A percentile compares a stretch with the other conserved stretches of the same genome.
Evolutionary conservation across 2,888 invertebrate species (phyloP).

Genomic region (Dysmachus trigonus): DNA sequence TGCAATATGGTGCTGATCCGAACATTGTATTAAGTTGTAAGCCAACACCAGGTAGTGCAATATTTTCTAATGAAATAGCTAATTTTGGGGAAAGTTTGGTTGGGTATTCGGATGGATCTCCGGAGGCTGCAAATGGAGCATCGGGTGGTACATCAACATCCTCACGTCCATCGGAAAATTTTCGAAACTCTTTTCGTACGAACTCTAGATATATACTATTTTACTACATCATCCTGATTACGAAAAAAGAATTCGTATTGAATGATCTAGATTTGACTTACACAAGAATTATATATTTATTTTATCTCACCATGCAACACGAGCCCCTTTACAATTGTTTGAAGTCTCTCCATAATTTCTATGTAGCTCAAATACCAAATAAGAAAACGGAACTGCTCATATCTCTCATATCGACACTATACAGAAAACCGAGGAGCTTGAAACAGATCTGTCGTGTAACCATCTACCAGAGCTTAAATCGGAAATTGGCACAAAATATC

Average conservation of each 20-base stretch:
- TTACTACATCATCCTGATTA: constrained; percentile 76
- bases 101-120: constrained; percentile 34
- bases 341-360: constrained; percentile 72
- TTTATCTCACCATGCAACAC: constrained; percentile 75
- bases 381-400: constrained; percentile 72
- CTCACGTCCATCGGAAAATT: constrained; percentile 56
- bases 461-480: constrained; percentile 73
- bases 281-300: constrained; percentile 72
- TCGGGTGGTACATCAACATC: constrained; percentile 49
- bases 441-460: constrained; percentile 76
- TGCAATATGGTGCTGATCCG: constrained; percentile 80
- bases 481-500: constrained; percentile 72
- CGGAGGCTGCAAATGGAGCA: constrained; percentile 50
- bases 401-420: constrained; percentile 70
- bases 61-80: constrained; percentile 63
- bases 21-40: constrained; percentile 69
- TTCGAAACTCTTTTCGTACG: constrained; percentile 64
- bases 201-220: constrained; percentile 70
- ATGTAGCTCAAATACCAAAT: constrained; percentile 71
- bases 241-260: constrained; percentile 72
- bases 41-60: constrained; percentile 61
- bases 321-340: constrained; percentile 74
- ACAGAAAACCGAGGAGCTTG: constrained; percentile 74
- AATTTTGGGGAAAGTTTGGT: constrained; percentile 61
- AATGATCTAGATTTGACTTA: constrained; percentile 72